phyloP scores from a whole-genome alignment of 1,140 invertebrate species.

The Himalopsyche phryganea region DNA sequence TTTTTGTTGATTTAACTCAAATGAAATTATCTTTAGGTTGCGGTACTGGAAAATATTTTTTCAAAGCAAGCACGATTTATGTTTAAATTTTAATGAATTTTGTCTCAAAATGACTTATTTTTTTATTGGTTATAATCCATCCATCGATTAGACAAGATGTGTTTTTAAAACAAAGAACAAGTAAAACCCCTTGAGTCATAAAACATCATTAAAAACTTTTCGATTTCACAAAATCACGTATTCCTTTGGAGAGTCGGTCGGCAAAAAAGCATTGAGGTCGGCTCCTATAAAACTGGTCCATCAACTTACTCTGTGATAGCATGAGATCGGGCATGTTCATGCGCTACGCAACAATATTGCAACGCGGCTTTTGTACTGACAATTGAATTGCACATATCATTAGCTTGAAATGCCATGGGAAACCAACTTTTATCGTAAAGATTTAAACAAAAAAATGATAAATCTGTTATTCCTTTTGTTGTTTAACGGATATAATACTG shows the following conservation, averaged over 20 bases:
- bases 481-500: too few relatives aligned
- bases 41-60: too few relatives aligned
- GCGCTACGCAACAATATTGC: background rate
- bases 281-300: constrained; percentile 6
- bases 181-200: constrained; percentile 4
- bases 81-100: too few relatives aligned
- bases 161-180: background rate
- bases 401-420: background rate
- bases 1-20: too few relatives aligned
- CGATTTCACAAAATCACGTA: constrained; percentile 23
- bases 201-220: constrained; percentile 22
- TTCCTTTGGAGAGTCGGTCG: constrained; percentile 4
- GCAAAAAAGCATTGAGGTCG: constrained; percentile 12
- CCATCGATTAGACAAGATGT: too few relatives aligned
- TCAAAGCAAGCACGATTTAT: too few relatives aligned
- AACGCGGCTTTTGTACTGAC: background rate
- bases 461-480: too few relatives aligned
- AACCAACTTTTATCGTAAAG: too few relatives aligned
- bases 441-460: too few relatives aligned
- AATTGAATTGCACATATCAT: constrained; percentile 9
- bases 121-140: too few relatives aligned
- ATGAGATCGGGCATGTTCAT: background rate
- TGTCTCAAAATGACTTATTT: too few relatives aligned
- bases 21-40: too few relatives aligned
- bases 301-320: background rate